Conservation (phyloP, 2,888 invertebrate species). For the Aphelenchoides bicaudatus region DNA sequence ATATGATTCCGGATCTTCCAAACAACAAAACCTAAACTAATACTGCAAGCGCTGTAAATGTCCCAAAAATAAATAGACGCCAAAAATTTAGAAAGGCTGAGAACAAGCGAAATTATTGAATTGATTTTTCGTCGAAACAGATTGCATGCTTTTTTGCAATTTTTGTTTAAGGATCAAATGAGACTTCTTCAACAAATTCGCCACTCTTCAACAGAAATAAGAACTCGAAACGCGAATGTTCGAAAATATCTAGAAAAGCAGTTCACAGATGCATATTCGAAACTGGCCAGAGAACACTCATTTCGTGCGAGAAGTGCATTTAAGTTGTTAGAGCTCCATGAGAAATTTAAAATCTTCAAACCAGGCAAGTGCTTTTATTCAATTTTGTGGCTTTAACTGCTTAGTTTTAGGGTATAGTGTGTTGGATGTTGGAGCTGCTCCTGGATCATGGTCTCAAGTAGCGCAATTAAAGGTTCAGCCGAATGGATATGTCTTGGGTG, state of each 20-base stretch:
- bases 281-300: constrained; percentile 43
- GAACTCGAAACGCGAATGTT: constrained; percentile 13
- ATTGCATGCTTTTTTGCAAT: no score
- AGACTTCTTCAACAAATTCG: not conserved
- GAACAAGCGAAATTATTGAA: no score
- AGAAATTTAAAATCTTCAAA: constrained; percentile 44
- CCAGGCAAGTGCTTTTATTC: constrained; percentile 31
- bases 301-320: constrained; percentile 59
- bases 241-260: constrained; percentile 46
- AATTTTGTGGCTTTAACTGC: constrained; percentile 14
- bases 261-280: constrained; percentile 44
- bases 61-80: no score
- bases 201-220: constrained; percentile 3
- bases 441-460: constrained; percentile 60
- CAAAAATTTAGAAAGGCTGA: no score
- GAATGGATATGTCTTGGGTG: constrained; percentile 45
- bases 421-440: constrained; percentile 54
- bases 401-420: constrained; percentile 34
- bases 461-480: constrained; percentile 22
- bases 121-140: no score
- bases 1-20: no score
- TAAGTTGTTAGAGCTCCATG: constrained; percentile 57
- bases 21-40: no score
- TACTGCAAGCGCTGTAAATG: no score
- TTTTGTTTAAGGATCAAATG: no score